Percentiles rank a stretch among this genome's conserved stretches.
phyloP scores from a whole-genome alignment of 1,140 invertebrate genomes.

The Anthonomus grandis region DNA sequence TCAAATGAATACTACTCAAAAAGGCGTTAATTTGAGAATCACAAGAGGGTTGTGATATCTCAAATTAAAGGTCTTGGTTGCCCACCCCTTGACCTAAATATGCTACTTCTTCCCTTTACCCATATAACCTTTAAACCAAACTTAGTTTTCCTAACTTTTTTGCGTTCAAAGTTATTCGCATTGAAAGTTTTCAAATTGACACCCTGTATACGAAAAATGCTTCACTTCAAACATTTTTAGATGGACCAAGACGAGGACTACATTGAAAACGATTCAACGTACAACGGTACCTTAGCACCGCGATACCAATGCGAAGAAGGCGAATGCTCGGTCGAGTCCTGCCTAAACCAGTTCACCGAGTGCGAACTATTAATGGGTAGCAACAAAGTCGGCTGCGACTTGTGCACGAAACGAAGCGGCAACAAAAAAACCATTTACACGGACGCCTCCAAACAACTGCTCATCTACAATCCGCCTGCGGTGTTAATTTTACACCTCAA shows the following conservation, averaged over 20 bases:
- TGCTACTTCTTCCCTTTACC: too few species aligned
- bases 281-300: conserved; percentile 55
- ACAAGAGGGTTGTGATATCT: too few species aligned
- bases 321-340: conserved; percentile 81
- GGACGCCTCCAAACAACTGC: conserved; percentile 86
- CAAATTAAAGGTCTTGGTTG: too few species aligned
- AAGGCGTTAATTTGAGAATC: too few species aligned
- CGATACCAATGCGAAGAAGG: conserved; percentile 70
- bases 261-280: conserved; percentile 34
- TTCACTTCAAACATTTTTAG: too few species aligned
- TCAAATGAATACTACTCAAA: too few species aligned
- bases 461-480: conserved; percentile 86
- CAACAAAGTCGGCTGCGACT: conserved; percentile 90
- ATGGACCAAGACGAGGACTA: conserved; percentile 46
- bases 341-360: conserved; percentile 87
- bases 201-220: too few species aligned
- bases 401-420: conserved; percentile 75
- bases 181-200: too few species aligned
- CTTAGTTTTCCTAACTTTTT: too few species aligned
- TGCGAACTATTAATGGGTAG: conserved; percentile 83
- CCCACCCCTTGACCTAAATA: too few species aligned
- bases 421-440: conserved; percentile 77
- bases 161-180: too few species aligned
- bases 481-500: conserved; percentile 94
- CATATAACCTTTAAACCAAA: too few species aligned